Evolutionary conservation across 2,113 vertebrate genomes (phyloP), one percentile per base, ranked within the genome.

Genomic region (Ellobius talpinus): DNA sequence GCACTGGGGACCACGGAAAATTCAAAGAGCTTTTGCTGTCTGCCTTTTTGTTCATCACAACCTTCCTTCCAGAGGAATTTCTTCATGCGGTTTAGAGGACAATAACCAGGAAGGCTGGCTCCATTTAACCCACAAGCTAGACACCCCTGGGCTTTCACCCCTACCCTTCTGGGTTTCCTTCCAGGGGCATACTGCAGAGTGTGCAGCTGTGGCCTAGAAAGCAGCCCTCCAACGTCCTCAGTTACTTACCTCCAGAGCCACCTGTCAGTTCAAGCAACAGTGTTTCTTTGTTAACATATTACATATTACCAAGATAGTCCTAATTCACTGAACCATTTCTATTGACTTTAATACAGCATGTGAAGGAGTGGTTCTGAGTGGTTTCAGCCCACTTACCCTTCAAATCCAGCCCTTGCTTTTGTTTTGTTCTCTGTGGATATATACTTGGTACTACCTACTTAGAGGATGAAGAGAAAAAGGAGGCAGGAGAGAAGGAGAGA

Each of bases 241-340:
- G 42, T 39, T 52, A 63, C 39, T 47, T 42, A 29, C 78, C 50
- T 61, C 36, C 81, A 5, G 21, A 24, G 5, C 65, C 4, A 42
- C 58, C 63, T 81, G 29, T 17, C 36, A 0, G 1, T 70, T 63
- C 36, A 42, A 1, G 2, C 12, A 10, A 65, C 24, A 39, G 0
- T 73, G 36, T 88, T 87, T 77, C 91, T 94, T 66, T 52, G 12
- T n/a, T 45, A 29, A 50, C 76, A 19, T 23, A 33, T 47, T 13
- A 47, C 23, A 12, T 12, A 13, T 42, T 29, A 50, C 26, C 50
- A 47, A 45, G 50, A 63, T 14, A 73, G 39, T 31, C 45, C 73
- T 72, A 45, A 24, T 52, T 85, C 31, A 19, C 33, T 19, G 29
- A 87, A 66, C 89, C 31, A 2, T n/a, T 79, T 90, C 21, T 19